Evolutionary conservation across 2,888 invertebrate species (phyloP).

Genomic region (Agrochola circellaris): DNA sequence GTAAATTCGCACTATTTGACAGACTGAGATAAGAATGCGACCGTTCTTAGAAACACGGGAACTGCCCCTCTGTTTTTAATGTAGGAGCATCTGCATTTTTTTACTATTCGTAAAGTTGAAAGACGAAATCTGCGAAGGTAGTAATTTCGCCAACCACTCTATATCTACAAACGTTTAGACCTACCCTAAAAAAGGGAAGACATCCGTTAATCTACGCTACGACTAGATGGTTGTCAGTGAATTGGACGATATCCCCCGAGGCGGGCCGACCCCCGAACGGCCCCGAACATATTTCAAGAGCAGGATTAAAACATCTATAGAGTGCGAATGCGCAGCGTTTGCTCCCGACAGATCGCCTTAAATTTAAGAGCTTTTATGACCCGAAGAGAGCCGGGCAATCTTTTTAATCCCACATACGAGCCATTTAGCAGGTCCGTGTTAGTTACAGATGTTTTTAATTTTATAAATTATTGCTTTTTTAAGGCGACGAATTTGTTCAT

Average conservation of each 20-base stretch:
- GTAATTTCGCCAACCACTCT: slow-evolving; percentile 63
- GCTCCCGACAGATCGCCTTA: slow-evolving; percentile 86
- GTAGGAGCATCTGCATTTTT: not conserved
- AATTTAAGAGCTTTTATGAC: slow-evolving; percentile 78
- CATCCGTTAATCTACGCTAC: slow-evolving; percentile 79
- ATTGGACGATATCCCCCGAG: slow-evolving; percentile 77
- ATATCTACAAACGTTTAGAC: slow-evolving; percentile 65
- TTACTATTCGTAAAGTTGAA: not conserved
- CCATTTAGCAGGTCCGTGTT: slow-evolving; percentile 76
- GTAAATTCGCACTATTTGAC: no score
- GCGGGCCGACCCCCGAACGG: slow-evolving; percentile 43
- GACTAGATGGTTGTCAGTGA: slow-evolving; percentile 79
- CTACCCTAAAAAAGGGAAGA: slow-evolving; percentile 76
- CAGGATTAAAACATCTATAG: slow-evolving; percentile 87
- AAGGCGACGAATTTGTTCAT: slow-evolving; percentile 34
- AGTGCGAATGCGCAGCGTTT: slow-evolving; percentile 88
- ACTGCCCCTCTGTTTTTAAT: no score
- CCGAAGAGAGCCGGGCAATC: slow-evolving; percentile 68
- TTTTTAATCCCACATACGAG: slow-evolving; percentile 81
- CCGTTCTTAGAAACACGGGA: no score
- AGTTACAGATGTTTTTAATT: slow-evolving; percentile 71
- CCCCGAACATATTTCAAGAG: slow-evolving; percentile 88
- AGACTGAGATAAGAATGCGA: no score
- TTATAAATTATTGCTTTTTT: slow-evolving; percentile 62
- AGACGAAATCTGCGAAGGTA: no score